Base-by-base conservation (phyloP, 2,888 invertebrate genomes). In the Heliconius sara region DNA sequence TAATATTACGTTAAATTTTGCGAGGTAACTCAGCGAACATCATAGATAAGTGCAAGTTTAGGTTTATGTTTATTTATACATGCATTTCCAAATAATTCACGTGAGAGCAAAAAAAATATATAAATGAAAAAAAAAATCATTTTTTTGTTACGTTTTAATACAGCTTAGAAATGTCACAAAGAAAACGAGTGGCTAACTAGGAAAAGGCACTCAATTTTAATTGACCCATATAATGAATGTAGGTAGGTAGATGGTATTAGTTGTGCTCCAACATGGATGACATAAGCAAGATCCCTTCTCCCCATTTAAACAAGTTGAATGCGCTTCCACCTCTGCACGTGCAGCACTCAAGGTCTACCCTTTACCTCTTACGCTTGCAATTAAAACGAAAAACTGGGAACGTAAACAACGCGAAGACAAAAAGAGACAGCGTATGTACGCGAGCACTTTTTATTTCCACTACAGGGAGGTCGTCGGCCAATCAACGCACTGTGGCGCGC, bases 381-480 rank as follows among this genome's bases (percentile, higher is more conserved):
- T 95, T 95, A 95, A 95, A 95, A 95, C 93, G 93, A 93, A 94
- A 95, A 93, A 91, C 91, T 85, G 89, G 91, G 86, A 91, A 93
- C 80, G 85, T 85, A 92, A 87, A 84, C 84, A 83, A 84, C 84
- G 85, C 82, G 86, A 84, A 85, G 91, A 84, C 85, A 83, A 90
- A 95, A 89, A 87, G 90, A 88, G 94, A 94, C 88, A 86, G 86
- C 89, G 88, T 87, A 89, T 88, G 94, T 95, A 91, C 90, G 89
- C 89, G 89, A 93, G 94, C 91, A 93, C 94, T 95, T 95, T 91
- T 94, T 94, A 94, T 94, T 94, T 94, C 93, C 91, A 91, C 93
- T 92, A 91, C 87, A 89, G 89, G 89, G 90, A 94, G 93, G 94
- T 93, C 91, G 93, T 92, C 93, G 93, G 95, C 95, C 95, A 95